These are phyloP conservation scores for Caranx ignobilis DNA, from an alignment of 2,113 vertebrate species.

Conservation along the genomic window DNA sequence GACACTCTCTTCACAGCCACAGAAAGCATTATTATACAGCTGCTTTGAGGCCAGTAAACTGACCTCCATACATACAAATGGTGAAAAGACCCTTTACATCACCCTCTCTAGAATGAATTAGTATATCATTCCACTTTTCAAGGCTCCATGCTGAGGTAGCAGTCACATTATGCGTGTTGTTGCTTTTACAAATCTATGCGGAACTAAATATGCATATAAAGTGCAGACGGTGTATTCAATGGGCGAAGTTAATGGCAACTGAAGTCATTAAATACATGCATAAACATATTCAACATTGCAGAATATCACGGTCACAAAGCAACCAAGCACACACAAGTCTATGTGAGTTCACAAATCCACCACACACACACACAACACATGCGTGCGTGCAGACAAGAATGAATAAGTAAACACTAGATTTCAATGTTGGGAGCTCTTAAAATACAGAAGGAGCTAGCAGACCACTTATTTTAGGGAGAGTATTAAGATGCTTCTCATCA, in stretches of 20 bases:
- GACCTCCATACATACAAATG: background rate
- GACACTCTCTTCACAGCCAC: background rate
- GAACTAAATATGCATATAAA: background rate
- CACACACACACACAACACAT: constrained; percentile 3
- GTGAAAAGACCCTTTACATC: background rate
- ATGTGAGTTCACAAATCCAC: background rate
- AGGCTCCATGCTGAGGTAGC: background rate
- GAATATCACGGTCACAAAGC: background rate
- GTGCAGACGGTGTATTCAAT: background rate
- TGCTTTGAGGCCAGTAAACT: background rate
- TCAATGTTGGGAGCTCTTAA: background rate
- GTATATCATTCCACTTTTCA: background rate
- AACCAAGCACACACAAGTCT: background rate
- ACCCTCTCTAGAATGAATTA: background rate
- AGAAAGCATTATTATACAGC: background rate
- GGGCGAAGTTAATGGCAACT: background rate
- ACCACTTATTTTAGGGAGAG: constrained; percentile 34
- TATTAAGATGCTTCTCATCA: constrained; percentile 41
- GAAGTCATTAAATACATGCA: background rate
- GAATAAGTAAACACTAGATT: constrained; percentile 9
- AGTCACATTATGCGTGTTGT: too few relatives aligned
- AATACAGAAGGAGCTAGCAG: background rate
- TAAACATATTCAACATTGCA: background rate
- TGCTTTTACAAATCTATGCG: background rate
- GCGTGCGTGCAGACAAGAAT: background rate